Percentiles rank a stretch among this genome's conserved stretches.
Evolutionary conservation across 1,140 invertebrate genomes (phyloP).

Genomic region (Drosophila micromelanica): DNA sequence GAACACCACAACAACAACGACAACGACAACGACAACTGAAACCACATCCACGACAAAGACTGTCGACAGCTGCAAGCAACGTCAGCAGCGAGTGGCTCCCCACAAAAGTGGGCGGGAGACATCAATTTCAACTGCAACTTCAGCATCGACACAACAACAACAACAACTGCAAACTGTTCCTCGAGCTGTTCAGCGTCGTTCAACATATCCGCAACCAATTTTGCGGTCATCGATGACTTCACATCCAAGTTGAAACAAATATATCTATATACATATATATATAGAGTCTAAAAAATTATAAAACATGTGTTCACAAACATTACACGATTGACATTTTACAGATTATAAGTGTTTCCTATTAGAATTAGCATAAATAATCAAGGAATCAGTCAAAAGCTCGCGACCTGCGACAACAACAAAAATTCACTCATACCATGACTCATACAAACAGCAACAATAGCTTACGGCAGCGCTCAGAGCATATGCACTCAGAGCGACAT

Average conservation of each 20-base stretch:
- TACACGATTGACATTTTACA: no score
- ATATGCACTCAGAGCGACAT: no score
- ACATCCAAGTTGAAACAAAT: background rate
- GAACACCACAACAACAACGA: slow-evolving; percentile 7
- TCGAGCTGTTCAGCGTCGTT: slow-evolving; percentile 14
- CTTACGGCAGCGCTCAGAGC: no score
- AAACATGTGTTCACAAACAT: no score
- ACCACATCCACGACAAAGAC: slow-evolving; percentile 12
- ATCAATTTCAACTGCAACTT: slow-evolving; percentile 4
- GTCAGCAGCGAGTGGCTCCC: background rate
- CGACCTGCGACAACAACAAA: no score
- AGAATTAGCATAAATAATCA: no score
- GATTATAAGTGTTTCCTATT: no score
- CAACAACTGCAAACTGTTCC: slow-evolving; percentile 3
- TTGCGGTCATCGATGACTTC: background rate
- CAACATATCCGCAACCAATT: slow-evolving; percentile 11
- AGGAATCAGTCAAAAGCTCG: no score
- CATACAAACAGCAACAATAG: no score
- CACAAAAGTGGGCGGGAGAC: slow-evolving; percentile 14
- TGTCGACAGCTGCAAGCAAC: slow-evolving; percentile 4
- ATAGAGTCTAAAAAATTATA: no score
- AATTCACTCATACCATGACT: no score
- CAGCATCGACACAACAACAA: slow-evolving; percentile 6
- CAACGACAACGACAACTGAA: slow-evolving; percentile 9
- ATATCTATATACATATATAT: no score